phyloP scores from a whole-genome alignment of 2,888 invertebrate genomes.

The Stegophylla sp. region DNA sequence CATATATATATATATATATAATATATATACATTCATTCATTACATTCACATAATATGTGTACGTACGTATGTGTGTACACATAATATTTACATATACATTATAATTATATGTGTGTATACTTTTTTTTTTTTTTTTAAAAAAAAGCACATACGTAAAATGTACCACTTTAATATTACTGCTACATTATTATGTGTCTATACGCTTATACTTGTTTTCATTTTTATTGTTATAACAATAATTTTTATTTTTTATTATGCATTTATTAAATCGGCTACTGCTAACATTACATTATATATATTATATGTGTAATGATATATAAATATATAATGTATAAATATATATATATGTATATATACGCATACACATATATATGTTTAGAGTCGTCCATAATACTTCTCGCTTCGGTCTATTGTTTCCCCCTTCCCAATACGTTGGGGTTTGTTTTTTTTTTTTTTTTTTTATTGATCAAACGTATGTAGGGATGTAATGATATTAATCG shows the following conservation, averaged over 20 bases:
- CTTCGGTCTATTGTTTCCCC: conserved; percentile 25
- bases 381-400: conserved; percentile 38
- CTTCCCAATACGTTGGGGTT: too few species aligned
- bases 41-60: not conserved
- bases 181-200: conserved; percentile 45
- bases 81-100: too few species aligned
- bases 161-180: conserved; percentile 25
- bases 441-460: too few species aligned
- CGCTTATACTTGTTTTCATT: conserved; percentile 38
- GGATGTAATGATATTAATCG: not conserved
- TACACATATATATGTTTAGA: conserved; percentile 38
- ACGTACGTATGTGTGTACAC: not conserved
- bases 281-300: too few species aligned
- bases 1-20: not conserved
- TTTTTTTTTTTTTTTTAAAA: too few species aligned
- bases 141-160: conserved; percentile 33
- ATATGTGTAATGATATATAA: too few species aligned
- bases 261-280: conserved; percentile 33
- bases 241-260: conserved; percentile 50
- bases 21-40: not conserved
- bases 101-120: conserved; percentile 6
- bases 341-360: conserved; percentile 17
- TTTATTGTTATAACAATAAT: conserved; percentile 44
- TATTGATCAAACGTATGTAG: conserved; percentile 11
- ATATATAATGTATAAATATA: not conserved